Conservation (phyloP, 2,797 vertebrate genomes). For the Paguma larvata region DNA sequence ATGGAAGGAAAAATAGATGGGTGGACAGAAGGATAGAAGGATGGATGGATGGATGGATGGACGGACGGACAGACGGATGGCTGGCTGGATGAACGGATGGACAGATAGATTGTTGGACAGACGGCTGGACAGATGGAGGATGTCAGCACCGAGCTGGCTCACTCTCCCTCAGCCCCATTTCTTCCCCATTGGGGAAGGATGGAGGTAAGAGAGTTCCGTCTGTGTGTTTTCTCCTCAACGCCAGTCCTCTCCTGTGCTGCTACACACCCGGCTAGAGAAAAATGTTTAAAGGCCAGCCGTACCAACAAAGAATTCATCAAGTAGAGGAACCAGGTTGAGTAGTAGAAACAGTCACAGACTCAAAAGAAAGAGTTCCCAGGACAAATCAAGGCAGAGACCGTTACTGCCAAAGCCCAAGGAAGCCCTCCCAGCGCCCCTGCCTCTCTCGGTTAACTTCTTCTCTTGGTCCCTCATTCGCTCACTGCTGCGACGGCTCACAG, state of each 20-base stretch:
- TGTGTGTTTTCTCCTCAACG: not conserved
- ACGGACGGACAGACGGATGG: too few relatives aligned
- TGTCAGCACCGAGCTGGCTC: not conserved
- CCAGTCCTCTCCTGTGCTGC: not conserved
- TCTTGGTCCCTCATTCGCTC: too few relatives aligned
- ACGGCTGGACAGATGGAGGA: not conserved
- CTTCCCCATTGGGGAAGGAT: not conserved
- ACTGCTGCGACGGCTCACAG: not conserved
- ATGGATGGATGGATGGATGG: too few relatives aligned
- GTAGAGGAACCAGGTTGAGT: not conserved
- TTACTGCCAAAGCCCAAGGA: not conserved
- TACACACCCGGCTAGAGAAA: not conserved
- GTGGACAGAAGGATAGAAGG: too few relatives aligned
- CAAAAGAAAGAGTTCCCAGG: constrained; percentile 7
- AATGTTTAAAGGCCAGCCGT: not conserved
- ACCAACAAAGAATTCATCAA: not conserved
- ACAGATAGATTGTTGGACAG: too few relatives aligned
- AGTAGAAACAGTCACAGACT: not conserved
- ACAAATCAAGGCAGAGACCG: not conserved
- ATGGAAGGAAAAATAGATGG: too few relatives aligned
- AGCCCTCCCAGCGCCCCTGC: not conserved
- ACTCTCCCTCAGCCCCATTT: not conserved
- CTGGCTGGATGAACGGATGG: too few relatives aligned
- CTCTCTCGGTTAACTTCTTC: not conserved
- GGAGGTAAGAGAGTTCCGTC: not conserved